phyloP scores from a whole-genome alignment of 2,113 vertebrate genomes.

The Cebus imitator region DNA sequence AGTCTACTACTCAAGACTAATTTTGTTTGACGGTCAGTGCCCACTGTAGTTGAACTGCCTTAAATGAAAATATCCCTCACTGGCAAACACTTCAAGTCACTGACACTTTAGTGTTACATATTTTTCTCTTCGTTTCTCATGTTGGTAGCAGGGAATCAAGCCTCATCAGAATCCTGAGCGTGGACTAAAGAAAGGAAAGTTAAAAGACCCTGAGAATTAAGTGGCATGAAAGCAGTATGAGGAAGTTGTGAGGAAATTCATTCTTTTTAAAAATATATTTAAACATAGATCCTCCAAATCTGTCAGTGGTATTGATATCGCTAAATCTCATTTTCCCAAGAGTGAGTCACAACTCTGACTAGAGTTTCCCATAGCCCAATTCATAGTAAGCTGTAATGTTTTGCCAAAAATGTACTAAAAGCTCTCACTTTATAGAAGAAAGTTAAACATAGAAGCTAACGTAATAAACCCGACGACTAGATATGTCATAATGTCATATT shows the following conservation, averaged over 20 bases:
- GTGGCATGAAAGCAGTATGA: too few relatives aligned
- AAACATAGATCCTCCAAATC: background rate
- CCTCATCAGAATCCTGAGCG: background rate
- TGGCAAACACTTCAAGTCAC: background rate
- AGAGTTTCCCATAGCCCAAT: background rate
- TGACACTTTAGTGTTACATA: background rate
- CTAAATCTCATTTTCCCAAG: background rate
- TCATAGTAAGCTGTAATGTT: background rate
- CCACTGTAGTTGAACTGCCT: background rate
- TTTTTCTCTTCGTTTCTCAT: background rate
- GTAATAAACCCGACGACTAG: background rate
- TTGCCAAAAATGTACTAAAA: background rate
- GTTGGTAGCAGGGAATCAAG: background rate
- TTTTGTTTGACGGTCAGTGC: background rate
- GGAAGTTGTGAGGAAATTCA: background rate
- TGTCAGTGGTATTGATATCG: background rate
- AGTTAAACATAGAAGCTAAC: background rate
- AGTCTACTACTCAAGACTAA: background rate
- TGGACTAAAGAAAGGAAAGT: background rate
- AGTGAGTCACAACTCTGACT: background rate
- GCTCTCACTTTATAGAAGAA: background rate
- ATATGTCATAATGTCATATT: background rate
- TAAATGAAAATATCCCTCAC: background rate
- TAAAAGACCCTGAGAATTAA: background rate
- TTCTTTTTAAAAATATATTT: background rate